phyloP scores from a whole-genome alignment of 2,797 vertebrate genomes.

The Syndactyla subalaris region DNA sequence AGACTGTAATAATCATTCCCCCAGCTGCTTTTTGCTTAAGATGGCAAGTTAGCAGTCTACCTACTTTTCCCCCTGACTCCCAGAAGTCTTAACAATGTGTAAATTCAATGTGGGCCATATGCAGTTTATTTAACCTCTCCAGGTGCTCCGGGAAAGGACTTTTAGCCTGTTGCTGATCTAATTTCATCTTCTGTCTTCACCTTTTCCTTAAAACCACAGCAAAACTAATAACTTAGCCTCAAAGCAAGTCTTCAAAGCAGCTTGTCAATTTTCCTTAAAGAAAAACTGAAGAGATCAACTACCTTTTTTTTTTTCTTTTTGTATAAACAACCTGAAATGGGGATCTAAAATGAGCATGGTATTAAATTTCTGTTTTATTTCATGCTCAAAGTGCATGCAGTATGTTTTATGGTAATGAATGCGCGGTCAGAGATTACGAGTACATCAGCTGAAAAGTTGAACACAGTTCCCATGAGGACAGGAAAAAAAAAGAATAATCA shows the following conservation, averaged over 20 bases:
- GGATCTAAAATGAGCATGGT: slow-evolving; percentile 34
- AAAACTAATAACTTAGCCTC: slow-evolving; percentile 61
- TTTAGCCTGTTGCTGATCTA: slow-evolving; percentile 55
- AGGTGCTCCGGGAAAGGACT: slow-evolving; percentile 67
- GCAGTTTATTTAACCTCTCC: slow-evolving; percentile 63
- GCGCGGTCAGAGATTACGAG: neutral
- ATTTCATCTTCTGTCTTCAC: slow-evolving; percentile 67
- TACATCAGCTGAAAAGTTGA: slow-evolving; percentile 12
- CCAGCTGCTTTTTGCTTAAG: slow-evolving; percentile 31
- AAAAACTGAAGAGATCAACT: slow-evolving; percentile 36
- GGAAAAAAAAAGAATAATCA: neutral
- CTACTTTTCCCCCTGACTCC: slow-evolving; percentile 5
- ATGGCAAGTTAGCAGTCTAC: slow-evolving; percentile 58
- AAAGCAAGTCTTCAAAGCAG: slow-evolving; percentile 56
- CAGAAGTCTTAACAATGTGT: slow-evolving; percentile 62
- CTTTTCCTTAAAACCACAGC: slow-evolving; percentile 63
- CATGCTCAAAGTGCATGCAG: slow-evolving; percentile 28
- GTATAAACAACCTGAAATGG: slow-evolving; percentile 34
- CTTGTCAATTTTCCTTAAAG: slow-evolving; percentile 59
- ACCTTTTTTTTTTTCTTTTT: neutral
- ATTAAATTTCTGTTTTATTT: slow-evolving; percentile 60
- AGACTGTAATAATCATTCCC: neutral
- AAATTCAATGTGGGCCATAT: slow-evolving; percentile 47
- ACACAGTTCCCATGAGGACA: slow-evolving; percentile 1
- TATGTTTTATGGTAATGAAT: slow-evolving; percentile 47